These are phyloP conservation scores for Leucoraja ocellata DNA, from an alignment of 2,797 vertebrate genomes.

Conservation along the genomic window DNA sequence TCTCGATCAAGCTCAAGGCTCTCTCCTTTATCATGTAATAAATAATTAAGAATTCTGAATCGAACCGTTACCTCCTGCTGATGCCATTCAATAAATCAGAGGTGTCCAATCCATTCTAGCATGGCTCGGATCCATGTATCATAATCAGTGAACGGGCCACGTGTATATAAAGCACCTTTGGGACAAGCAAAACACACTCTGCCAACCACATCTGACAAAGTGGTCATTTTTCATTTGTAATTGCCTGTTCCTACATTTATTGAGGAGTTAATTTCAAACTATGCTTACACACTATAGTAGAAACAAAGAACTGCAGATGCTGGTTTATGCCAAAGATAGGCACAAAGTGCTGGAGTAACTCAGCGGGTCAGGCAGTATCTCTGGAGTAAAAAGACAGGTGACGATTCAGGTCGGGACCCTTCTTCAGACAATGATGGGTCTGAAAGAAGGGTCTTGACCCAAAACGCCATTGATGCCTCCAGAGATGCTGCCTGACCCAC, in stretches of 20 bases:
- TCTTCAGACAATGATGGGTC: too few species aligned
- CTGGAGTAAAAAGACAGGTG: too few species aligned
- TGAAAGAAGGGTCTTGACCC: too few species aligned
- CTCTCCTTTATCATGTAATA: not conserved
- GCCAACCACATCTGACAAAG: not conserved
- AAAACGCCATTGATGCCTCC: too few species aligned
- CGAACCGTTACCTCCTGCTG: not conserved
- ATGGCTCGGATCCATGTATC: not conserved
- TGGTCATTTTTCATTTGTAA: not conserved
- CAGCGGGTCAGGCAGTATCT: too few species aligned
- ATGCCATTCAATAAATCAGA: not conserved
- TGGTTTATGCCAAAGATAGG: too few species aligned
- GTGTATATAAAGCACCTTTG: not conserved
- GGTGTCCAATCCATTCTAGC: not conserved
- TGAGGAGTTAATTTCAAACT: not conserved
- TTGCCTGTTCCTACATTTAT: not conserved
- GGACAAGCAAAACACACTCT: not conserved
- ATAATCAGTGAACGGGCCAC: not conserved
- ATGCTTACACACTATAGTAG: not conserved
- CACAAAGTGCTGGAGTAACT: too few species aligned
- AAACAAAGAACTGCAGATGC: too few species aligned
- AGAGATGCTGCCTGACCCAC: too few species aligned
- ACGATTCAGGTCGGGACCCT: too few species aligned
- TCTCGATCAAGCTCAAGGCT: not conserved
- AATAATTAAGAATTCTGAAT: not conserved